Evolutionary conservation across 2,888 invertebrate species (phyloP).

Genomic region (Dinocampus coccinellae): DNA sequence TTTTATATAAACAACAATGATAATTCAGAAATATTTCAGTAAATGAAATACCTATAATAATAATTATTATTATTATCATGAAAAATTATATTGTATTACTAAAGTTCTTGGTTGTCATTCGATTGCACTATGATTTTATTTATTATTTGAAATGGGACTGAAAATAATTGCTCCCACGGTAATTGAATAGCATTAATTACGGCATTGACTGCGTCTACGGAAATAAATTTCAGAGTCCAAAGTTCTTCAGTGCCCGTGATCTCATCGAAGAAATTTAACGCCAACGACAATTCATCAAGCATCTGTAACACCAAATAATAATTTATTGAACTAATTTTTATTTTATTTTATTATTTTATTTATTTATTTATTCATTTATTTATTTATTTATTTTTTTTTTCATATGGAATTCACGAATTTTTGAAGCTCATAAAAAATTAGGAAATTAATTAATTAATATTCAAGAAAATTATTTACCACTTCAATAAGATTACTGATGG

Average conservation of each 20-base stretch:
- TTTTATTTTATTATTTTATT: no score
- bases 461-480: constrained; percentile 63
- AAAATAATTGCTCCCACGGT: constrained; percentile 73
- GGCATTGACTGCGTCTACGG: constrained; percentile 68
- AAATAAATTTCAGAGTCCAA: constrained; percentile 71
- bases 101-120: constrained; percentile 12
- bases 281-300: constrained; percentile 57
- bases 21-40: background rate
- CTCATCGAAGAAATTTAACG: constrained; percentile 72
- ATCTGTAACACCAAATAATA: constrained; percentile 53
- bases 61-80: background rate
- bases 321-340: no score
- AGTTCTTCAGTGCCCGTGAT: constrained; percentile 69
- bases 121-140: constrained; percentile 37
- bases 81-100: background rate
- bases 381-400: no score
- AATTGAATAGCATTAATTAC: constrained; percentile 70
- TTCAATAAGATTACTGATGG: constrained; percentile 72
- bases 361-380: no score
- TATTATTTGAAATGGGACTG: constrained; percentile 70
- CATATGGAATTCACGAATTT: no score
- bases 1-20: background rate
- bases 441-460: background rate
- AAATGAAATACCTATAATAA: background rate
- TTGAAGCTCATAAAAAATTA: constrained; percentile 26